Evolutionary conservation across 2,888 invertebrate species (phyloP), one percentile per base, ranked within the genome.

Genomic region (Paralinhomoeus sp.): DNA sequence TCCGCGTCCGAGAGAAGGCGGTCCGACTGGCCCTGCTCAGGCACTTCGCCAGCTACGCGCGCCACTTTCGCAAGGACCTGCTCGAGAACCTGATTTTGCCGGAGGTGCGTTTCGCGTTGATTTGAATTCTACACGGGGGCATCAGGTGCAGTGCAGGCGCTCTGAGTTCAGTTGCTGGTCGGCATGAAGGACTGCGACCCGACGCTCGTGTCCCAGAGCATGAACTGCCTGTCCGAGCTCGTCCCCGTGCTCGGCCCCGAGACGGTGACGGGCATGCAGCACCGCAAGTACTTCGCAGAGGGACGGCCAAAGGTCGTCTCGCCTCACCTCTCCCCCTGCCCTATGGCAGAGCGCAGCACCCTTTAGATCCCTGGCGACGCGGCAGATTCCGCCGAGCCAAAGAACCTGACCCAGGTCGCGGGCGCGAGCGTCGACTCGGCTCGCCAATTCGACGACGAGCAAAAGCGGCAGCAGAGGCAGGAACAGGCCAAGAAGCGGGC

Each of bases 181-280:
- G 85, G 84, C 3, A 76, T 87, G 51, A 78, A 80, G 62, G 85
- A 87, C 58, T 75, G 75, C 1, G 78, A 81, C 63, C 81, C 85
- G 61, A 71, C 71, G 43, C 66, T 87, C 48, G 85, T 85, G 1
- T 73, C 78, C 23, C 74, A 75, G 46, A 85, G 84, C 13, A 67
- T 87, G 41, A 72, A 75, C 45, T 78, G 79, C 43, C 64, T 87
- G 45, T 81, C 84, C 45, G 78, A 80, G 57, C 65, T 87, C 45
- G 78, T 87, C 23, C 79, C 81, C 1, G 72, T 84, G 49, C 67
- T 83, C 42, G 85, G 87, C 17, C 77, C 82, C 17, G 72, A 76
- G n/a, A 72, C 75, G 21, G 82, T 87, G 1, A 76, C 85, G 38
- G 62, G 63, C n/a, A 80, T 81, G 1, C 75, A 76, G 57, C 71